phyloP scores from a whole-genome alignment of 2,888 invertebrate species.

The Pogonocherus hispidulus region DNA sequence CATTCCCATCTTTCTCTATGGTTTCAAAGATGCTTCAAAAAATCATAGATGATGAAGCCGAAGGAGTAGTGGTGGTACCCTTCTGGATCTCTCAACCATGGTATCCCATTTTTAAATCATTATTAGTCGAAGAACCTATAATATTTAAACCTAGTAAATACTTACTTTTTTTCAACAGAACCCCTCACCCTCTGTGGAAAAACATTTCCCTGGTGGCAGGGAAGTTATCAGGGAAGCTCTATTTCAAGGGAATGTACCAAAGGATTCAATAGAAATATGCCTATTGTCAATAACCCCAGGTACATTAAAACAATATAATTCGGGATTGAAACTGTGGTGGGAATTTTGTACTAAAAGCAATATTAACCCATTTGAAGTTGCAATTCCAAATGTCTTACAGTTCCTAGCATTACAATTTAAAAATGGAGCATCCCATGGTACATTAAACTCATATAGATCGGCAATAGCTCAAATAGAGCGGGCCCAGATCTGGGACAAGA shows the following conservation, averaged over 20 bases:
- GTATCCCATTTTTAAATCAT: slow-evolving; percentile 24
- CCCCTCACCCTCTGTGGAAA: slow-evolving; percentile 32
- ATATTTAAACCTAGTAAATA: slow-evolving; percentile 20
- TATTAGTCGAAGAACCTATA: slow-evolving; percentile 15
- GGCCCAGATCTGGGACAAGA: too few relatives aligned
- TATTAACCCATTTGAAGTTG: too few relatives aligned
- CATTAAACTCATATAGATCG: too few relatives aligned
- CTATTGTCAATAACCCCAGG: neutral
- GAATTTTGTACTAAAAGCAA: too few relatives aligned
- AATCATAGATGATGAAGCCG: slow-evolving; percentile 44
- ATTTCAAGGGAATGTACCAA: slow-evolving; percentile 5
- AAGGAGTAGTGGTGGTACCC: slow-evolving; percentile 35
- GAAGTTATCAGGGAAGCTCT: slow-evolving; percentile 23
- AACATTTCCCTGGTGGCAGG: too few relatives aligned
- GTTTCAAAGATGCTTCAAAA: slow-evolving; percentile 53
- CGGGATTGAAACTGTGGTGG: neutral
- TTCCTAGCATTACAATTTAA: too few relatives aligned
- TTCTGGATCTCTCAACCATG: slow-evolving; percentile 35
- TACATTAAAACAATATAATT: slow-evolving; percentile 16
- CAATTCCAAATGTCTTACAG: too few relatives aligned
- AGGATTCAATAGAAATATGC: slow-evolving; percentile 11
- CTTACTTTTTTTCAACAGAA: slow-evolving; percentile 23
- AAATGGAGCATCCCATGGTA: too few relatives aligned
- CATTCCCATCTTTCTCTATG: slow-evolving; percentile 44
- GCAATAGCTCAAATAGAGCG: too few relatives aligned